These are phyloP conservation scores for Agelaius tricolor DNA, from an alignment of 2,113 vertebrate species.

Conservation along the genomic window DNA sequence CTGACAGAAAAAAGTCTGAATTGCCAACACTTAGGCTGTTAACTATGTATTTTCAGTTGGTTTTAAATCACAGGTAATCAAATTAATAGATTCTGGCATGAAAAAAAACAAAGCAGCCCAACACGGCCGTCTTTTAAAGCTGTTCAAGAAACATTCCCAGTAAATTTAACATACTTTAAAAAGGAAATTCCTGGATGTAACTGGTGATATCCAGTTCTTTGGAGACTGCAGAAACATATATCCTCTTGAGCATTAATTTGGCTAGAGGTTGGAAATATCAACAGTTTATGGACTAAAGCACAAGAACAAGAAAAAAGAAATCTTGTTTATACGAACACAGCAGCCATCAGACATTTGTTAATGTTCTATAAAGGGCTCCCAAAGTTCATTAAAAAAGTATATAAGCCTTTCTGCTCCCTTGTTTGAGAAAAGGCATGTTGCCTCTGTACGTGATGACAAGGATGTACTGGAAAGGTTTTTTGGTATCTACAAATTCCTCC, in stretches of 20 bases:
- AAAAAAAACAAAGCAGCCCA: background rate
- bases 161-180: background rate
- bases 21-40: background rate
- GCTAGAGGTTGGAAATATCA: background rate
- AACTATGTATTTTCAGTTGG: background rate
- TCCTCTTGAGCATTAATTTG: conserved; percentile 2
- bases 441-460: background rate
- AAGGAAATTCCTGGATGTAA: background rate
- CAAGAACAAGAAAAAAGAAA: background rate
- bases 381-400: conserved; percentile 18
- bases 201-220: background rate
- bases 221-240: background rate
- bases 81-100: background rate
- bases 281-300: background rate
- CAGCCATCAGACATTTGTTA: background rate
- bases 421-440: background rate
- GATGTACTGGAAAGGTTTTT: background rate
- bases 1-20: background rate
- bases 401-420: background rate
- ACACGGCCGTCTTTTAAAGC: background rate
- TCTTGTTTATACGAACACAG: background rate
- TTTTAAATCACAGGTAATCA: background rate
- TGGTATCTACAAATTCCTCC: background rate
- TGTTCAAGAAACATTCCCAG: background rate
- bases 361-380: background rate